A percentile compares a stretch with the other conserved stretches of the same genome.
These are phyloP conservation scores for Eumeta japonica DNA, from an alignment of 1,140 invertebrate species.

Conservation along the genomic window DNA sequence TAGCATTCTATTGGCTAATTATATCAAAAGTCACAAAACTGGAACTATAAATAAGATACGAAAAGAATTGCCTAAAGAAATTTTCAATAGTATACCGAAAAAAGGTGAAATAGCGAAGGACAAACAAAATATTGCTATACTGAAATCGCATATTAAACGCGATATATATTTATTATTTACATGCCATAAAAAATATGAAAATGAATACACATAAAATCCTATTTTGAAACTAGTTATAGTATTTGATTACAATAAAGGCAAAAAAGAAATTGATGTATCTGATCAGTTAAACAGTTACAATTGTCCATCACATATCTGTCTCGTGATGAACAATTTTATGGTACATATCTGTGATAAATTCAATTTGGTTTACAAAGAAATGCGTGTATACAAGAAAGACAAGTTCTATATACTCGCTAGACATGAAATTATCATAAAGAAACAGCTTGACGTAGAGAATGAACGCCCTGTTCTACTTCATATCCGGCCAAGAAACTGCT, in stretches of 20 bases:
- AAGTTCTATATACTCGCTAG: no score
- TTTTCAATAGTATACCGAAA: constrained; percentile 13
- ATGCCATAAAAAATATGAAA: constrained; percentile 8
- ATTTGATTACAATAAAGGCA: constrained; percentile 17
- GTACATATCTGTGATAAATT: no score
- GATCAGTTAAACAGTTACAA: constrained; percentile 19
- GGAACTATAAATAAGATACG: constrained; percentile 9
- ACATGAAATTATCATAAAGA: no score
- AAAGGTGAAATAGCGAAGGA: constrained; percentile 12
- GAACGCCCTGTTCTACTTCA: no score
- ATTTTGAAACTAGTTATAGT: constrained; percentile 14
- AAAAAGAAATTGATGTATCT: constrained; percentile 16
- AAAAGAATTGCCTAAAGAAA: constrained; percentile 8
- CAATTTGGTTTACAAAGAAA: no score
- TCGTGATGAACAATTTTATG: no score
- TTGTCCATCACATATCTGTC: no score
- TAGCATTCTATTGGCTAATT: constrained; percentile 9
- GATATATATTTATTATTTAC: constrained; percentile 19
- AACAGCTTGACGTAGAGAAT: no score
- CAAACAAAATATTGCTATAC: constrained; percentile 12
- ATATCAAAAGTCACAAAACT: constrained; percentile 7
- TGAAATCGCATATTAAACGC: constrained; percentile 19
- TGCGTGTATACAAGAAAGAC: no score
- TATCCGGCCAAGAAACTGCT: no score
- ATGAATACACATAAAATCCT: constrained; percentile 8